Base-by-base conservation (phyloP, 2,888 invertebrate genomes). In the Diaprepes abbreviatus region DNA sequence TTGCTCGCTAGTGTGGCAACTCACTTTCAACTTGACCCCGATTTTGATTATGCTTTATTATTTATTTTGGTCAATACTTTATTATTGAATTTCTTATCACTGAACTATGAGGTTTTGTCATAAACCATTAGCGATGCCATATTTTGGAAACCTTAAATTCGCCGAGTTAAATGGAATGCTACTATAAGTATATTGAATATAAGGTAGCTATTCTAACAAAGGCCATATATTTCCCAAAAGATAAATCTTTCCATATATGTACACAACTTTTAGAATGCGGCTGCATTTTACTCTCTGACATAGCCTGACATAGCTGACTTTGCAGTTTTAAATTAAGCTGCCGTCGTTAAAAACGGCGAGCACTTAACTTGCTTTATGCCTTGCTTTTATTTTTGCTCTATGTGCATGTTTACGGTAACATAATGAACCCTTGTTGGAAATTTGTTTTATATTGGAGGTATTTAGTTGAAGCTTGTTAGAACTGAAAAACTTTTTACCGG, bases 361-460 rank as follows among this genome's bases (percentile, higher is more conserved):
- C 16, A 38, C 38, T 38, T 38, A 38, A 38, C 38, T 38, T 38
- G 38, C 38, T 38, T 38, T 38, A 38, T 38, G 14, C 6, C 16
- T 5, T n/a, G 14, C 38, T 38, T 16, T 16, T 14, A 38, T 38
- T 6, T 38, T 16, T 38, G 10, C 16, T 38, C 38, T 16, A 38
- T 38, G 38, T 38, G 38, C 38, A 38, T 36, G 36, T 36, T 36
- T 36, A 36, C 36, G 36, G 36, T 3, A 14, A 36, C 36, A 2
- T 9, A 33, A 33, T 33, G 33, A 6, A 33, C 10, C 10, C 9
- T 36, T 36, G 12, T 36, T 3, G 12, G 36, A 36, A 36, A 36
- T 36, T 36, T 36, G 36, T 36, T 36, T 36, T 36, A 36, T 36
- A 36, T 36, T 36, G 36, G 6, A n/a, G 14, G 14, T 14, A 36